Percentiles rank a stretch among this genome's conserved stretches.
Evolutionary conservation across 53 echinoderm and acorn worm genomes (phyloP).

Genomic region (Crossaster papposus): DNA sequence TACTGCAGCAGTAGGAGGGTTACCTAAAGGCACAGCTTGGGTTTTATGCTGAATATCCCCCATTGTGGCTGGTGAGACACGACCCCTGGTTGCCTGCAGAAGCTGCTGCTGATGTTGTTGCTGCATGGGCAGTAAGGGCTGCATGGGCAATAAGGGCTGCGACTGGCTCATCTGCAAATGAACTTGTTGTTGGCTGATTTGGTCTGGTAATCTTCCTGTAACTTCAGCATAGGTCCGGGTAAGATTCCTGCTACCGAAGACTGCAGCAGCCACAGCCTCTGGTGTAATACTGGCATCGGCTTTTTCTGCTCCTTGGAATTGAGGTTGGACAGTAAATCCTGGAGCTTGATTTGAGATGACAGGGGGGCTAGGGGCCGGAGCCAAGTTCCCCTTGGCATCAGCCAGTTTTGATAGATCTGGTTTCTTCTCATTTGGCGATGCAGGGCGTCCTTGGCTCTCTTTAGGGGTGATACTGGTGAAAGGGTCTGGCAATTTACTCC

Average conservation of each 20-base stretch:
- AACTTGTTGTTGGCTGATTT: conserved; percentile 1
- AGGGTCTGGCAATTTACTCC: conserved; percentile 49
- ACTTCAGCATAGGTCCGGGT: conserved; percentile 44
- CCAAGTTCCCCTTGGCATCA: conserved; percentile 5
- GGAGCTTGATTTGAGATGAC: conserved; percentile 21
- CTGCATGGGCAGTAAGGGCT: conserved; percentile 14
- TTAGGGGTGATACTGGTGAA: conserved; percentile 12
- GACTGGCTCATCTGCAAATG: conserved; percentile 33
- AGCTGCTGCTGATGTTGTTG: conserved; percentile 26
- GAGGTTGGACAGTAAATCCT: conserved; percentile 16
- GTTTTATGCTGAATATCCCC: conserved; percentile 20
- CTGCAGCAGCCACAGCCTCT: not conserved
- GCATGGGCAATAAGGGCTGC: no score
- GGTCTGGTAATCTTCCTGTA: conserved; percentile 3
- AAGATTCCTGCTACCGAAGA: conserved; percentile 3
- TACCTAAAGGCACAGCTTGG: conserved; percentile 25
- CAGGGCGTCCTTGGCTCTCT: conserved; percentile 38
- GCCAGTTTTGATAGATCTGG: conserved; percentile 22
- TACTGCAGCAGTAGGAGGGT: not conserved
- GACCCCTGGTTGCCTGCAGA: conserved; percentile 4
- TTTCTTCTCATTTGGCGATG: conserved; percentile 42
- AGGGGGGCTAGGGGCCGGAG: conserved; percentile 24
- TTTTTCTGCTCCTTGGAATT: conserved; percentile 14
- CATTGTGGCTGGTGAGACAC: conserved; percentile 1
- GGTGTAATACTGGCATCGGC: conserved; percentile 5